Conservation (phyloP, 37 sponge, comb jelly and placozoan species). For the Petrosia ficiformis region DNA sequence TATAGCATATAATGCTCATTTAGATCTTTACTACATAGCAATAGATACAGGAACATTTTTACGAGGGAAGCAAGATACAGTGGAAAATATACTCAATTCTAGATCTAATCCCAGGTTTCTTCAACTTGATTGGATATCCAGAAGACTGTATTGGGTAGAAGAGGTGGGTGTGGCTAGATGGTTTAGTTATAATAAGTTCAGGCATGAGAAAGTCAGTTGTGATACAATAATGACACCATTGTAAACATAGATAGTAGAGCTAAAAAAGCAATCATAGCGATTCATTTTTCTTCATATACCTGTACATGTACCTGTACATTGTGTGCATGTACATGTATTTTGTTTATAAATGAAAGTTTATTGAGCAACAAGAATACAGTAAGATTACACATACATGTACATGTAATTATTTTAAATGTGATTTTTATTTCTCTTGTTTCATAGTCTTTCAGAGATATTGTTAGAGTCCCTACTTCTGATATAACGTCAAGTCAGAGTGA, state of each 20-base stretch:
- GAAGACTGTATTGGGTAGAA: conserved; percentile 47
- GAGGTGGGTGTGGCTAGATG: no score
- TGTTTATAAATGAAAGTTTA: no score
- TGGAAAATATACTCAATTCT: background rate
- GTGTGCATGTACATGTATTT: background rate
- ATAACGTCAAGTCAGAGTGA: background rate
- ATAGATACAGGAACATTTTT: background rate
- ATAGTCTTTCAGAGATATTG: background rate
- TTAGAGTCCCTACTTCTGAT: background rate
- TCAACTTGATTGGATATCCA: conserved; percentile 33
- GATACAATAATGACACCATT: no score
- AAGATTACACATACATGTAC: no score
- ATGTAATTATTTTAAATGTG: background rate
- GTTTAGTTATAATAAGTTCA: no score
- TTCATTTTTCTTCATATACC: background rate
- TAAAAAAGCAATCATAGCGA: conserved; percentile 5
- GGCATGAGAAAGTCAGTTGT: no score
- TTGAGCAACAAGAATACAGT: no score
- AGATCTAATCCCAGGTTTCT: background rate
- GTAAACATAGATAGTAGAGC: no score
- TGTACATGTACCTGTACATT: background rate
- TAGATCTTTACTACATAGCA: conserved; percentile 6
- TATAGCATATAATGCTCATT: conserved; percentile 28
- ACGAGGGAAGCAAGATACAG: background rate
- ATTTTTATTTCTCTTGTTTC: background rate